Conservation (phyloP, 2,113 vertebrate species). For the Argyrosomus japonicus region DNA sequence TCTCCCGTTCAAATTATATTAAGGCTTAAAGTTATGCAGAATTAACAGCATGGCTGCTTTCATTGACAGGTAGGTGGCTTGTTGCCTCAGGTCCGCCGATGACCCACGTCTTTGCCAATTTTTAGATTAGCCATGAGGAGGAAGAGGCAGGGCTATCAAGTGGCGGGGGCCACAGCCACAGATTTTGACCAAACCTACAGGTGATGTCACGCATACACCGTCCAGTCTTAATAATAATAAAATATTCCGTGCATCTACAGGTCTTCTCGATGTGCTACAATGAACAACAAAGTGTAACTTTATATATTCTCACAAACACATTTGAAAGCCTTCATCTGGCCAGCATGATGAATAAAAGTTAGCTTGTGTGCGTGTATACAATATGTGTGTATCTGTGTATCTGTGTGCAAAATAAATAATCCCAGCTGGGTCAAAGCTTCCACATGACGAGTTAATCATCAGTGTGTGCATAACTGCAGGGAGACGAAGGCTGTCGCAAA, state of each 20-base stretch:
- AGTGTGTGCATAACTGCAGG: constrained; percentile 25
- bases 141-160: too few relatives aligned
- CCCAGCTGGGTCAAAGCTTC: constrained; percentile 36
- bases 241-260: neutral
- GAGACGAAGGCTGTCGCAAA: constrained; percentile 27
- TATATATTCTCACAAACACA: neutral
- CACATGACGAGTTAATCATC: constrained; percentile 48
- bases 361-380: neutral
- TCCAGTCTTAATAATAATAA: too few relatives aligned
- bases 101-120: too few relatives aligned
- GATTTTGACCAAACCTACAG: too few relatives aligned
- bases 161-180: too few relatives aligned
- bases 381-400: neutral
- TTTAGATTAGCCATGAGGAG: too few relatives aligned
- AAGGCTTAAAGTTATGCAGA: too few relatives aligned
- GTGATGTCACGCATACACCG: too few relatives aligned
- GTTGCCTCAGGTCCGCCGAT: too few relatives aligned
- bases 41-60: too few relatives aligned
- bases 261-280: neutral
- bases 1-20: too few relatives aligned
- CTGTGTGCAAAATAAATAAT: constrained; percentile 9
- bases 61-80: too few relatives aligned
- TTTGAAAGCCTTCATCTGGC: neutral
- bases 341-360: constrained; percentile 23
- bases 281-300: neutral